Evolutionary conservation across 2,888 invertebrate genomes (phyloP).

Genomic region (Tetanocera ferruginea): DNA sequence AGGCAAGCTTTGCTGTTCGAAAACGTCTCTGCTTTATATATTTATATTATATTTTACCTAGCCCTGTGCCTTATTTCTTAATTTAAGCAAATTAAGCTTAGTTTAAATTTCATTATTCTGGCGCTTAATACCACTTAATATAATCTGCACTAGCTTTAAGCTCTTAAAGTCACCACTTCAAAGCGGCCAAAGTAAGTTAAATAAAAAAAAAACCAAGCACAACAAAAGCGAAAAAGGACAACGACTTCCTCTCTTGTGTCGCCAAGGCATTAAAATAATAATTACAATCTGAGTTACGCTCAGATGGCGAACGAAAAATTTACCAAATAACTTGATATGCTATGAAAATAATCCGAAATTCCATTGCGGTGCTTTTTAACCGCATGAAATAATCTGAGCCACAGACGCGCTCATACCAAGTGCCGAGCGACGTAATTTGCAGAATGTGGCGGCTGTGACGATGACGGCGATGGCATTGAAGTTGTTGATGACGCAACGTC

Average conservation of each 20-base stretch:
- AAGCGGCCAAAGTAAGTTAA: too few relatives aligned
- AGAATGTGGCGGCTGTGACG: constrained; percentile 4
- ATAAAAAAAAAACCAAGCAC: too few relatives aligned
- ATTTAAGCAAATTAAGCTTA: too few relatives aligned
- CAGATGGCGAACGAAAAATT: not conserved
- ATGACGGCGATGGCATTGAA: not conserved
- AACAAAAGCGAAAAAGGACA: not conserved
- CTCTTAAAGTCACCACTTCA: too few relatives aligned
- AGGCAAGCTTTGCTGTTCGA: too few relatives aligned
- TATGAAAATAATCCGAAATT: constrained; percentile 39
- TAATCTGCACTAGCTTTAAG: too few relatives aligned
- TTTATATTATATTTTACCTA: too few relatives aligned
- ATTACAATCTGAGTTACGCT: constrained; percentile 18
- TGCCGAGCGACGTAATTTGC: not conserved
- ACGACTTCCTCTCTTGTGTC: not conserved
- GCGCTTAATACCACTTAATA: too few relatives aligned
- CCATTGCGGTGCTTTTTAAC: constrained; percentile 53
- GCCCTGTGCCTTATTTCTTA: too few relatives aligned
- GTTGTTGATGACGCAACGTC: not conserved
- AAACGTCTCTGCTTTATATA: too few relatives aligned
- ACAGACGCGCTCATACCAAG: constrained; percentile 46
- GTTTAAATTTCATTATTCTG: too few relatives aligned
- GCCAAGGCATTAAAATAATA: constrained; percentile 27
- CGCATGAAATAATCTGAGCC: constrained; percentile 63
- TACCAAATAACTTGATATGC: constrained; percentile 16